A percentile compares a stretch with the other conserved stretches of the same genome.
These are phyloP conservation scores for Lophura nycthemera DNA, from an alignment of 2,113 vertebrate species.

Conservation along the genomic window DNA sequence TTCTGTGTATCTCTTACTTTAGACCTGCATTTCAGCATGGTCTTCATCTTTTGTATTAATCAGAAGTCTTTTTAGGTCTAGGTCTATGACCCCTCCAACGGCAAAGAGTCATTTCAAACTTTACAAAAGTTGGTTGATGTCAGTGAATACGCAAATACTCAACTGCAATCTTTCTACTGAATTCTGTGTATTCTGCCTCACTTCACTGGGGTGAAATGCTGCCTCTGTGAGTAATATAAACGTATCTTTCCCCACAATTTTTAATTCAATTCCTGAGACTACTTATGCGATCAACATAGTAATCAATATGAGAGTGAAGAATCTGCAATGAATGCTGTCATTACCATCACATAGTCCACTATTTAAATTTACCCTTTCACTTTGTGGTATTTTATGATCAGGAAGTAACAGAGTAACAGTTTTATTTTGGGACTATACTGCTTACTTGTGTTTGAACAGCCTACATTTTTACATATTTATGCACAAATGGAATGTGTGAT, in stretches of 20 bases:
- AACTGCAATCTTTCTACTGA: neutral
- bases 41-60: neutral
- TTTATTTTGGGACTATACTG: neutral
- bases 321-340: neutral
- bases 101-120: neutral
- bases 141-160: neutral
- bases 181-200: neutral
- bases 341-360: rapidly evolving
- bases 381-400: neutral
- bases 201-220: neutral
- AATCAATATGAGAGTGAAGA: neutral
- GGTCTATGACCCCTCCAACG: neutral
- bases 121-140: neutral
- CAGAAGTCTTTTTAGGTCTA: neutral
- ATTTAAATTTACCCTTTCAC: neutral
- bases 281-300: neutral
- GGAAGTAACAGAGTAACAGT: neutral
- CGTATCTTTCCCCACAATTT: neutral
- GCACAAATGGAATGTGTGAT: neutral
- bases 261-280: neutral
- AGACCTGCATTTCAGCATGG: neutral
- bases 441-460: neutral
- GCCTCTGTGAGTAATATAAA: neutral
- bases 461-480: neutral
- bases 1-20: neutral